Percentiles rank a stretch among this genome's conserved stretches.
These are phyloP conservation scores for Mandrillus leucophaeus DNA, from an alignment of 2,113 vertebrate species.

Conservation along the genomic window DNA sequence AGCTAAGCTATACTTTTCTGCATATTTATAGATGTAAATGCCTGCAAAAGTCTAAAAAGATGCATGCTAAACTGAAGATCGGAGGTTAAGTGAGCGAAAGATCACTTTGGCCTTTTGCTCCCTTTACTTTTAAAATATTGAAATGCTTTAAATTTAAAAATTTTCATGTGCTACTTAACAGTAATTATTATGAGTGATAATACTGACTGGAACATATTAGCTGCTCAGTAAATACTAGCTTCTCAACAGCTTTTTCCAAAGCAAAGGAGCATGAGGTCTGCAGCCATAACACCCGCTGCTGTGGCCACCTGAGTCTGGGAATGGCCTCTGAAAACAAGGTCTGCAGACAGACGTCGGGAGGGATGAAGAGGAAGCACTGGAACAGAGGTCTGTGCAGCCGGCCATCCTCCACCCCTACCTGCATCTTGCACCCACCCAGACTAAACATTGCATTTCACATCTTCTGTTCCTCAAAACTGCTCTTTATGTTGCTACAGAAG, in stretches of 20 bases:
- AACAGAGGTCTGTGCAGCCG: background rate
- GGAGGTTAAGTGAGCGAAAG: background rate
- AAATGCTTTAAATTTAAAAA: background rate
- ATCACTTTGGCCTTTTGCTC: background rate
- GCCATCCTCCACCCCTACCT: fast-evolving
- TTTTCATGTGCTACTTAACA: background rate
- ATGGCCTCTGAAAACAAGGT: background rate
- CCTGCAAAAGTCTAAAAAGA: background rate
- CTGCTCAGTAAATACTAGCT: background rate
- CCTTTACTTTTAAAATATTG: background rate
- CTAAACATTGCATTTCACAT: background rate
- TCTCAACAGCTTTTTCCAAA: background rate
- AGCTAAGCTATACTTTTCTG: background rate
- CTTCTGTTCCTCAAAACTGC: background rate
- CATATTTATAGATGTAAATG: no score
- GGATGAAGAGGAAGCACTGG: background rate
- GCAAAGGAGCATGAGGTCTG: background rate
- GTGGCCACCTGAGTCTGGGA: background rate
- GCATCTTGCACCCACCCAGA: no score
- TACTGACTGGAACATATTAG: background rate
- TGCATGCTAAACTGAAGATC: background rate
- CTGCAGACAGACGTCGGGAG: fast-evolving
- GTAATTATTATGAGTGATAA: background rate
- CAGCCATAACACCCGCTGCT: background rate
- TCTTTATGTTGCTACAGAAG: background rate